Evolutionary conservation across 2,888 invertebrate genomes (phyloP), one percentile per base, ranked within the genome.

Genomic region (Xestia ashworthii): DNA sequence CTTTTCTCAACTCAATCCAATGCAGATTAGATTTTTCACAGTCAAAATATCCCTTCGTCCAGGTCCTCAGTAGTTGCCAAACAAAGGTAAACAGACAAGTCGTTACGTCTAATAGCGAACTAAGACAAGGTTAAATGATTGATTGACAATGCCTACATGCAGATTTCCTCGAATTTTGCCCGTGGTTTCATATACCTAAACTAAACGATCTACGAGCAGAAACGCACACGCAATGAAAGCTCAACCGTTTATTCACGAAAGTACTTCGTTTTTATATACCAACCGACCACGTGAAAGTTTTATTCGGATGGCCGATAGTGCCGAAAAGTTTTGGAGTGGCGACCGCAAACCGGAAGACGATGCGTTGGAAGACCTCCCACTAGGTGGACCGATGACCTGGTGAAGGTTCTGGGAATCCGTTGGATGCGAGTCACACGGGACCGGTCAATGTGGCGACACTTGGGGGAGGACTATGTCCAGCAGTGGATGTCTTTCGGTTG

Each of bases 121-220:
- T n/a, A 44, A 44, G 41, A 68, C 14, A 69, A 55, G 32, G 69
- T 64, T 41, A 64, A 78, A 38, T 69, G 71, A 78, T 66, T 71
- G 65, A 79, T 66, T 71, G n/a, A 44, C n/a, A 70, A 71, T 41
- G 41, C 1, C 64, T 41, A 41, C 41, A n/a, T n/a, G n/a, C n/a
- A 41, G 41, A 58, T 78, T 50, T 69, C 48, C 55, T n/a, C 44
- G 50, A n/a, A n/a, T 60, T 60, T 60, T 58, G 14, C 25, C 3
- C n/a, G 12, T 5, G 32, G 48, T 60, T 60, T 58, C 3, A 60
- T 58, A 16, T 11, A 32, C 32, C 32, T 32, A 16, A 46, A 46
- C 16, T 2, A 66, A 16, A 44, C 11, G 5, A 11, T 25, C 25
- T 25, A 25, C 11, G 9, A 46, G 25, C 16, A 38, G n/a, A 72